Percentiles rank a stretch among this genome's conserved stretches.
These are phyloP conservation scores for Parazoanthus atlanticus DNA, from an alignment of 92 coral and sea anemone species.

Conservation along the genomic window DNA sequence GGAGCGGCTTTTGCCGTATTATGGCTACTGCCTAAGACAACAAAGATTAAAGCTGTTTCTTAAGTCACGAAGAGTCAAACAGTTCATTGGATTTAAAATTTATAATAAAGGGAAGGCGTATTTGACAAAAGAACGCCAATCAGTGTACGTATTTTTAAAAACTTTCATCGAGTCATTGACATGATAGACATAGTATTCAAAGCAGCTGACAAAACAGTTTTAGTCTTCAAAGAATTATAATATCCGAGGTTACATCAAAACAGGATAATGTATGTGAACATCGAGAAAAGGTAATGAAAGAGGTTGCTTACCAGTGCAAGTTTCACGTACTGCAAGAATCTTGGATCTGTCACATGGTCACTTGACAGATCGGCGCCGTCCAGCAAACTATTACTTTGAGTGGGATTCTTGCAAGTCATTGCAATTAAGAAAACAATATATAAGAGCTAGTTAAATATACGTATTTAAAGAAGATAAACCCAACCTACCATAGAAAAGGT, in stretches of 20 bases:
- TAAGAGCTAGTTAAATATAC: neutral
- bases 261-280: neutral
- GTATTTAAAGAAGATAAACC: neutral
- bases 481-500: constrained; percentile 10
- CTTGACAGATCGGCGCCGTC: neutral
- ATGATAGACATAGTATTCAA: too few relatives aligned
- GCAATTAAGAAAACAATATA: neutral
- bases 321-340: constrained; percentile 25
- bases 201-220: neutral
- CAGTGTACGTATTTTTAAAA: neutral
- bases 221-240: too few relatives aligned
- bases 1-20: constrained; percentile 64
- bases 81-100: neutral
- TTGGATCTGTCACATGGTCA: constrained; percentile 37
- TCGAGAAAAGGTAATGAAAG: neutral
- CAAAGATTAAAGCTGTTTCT: neutral
- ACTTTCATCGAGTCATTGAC: too few relatives aligned
- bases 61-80: neutral
- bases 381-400: neutral
- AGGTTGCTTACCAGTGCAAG: constrained; percentile 25
- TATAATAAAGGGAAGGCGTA: too few relatives aligned
- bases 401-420: constrained; percentile 1
- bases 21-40: constrained; percentile 64
- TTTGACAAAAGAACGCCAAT: neutral
- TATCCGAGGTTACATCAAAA: neutral